Percentiles rank a stretch among this genome's conserved stretches.
phyloP scores from a whole-genome alignment of 1,140 invertebrate species.

The Mamestra configurata region DNA sequence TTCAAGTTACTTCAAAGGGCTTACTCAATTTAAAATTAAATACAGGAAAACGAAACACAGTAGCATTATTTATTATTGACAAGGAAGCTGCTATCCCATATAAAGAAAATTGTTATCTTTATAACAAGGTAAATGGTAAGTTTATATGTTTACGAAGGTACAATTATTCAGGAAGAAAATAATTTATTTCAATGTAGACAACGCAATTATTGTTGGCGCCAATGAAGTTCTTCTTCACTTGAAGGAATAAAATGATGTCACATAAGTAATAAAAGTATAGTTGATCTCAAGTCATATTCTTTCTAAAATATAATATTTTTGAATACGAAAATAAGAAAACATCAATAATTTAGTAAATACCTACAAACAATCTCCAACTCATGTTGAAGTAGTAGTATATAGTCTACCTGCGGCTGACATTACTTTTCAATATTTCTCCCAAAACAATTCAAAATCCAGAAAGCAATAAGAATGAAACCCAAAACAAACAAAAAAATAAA shows the following conservation, averaged over 20 bases:
- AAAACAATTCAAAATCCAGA: not conserved
- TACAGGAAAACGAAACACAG: slow-evolving; percentile 27
- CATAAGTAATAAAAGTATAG: not conserved
- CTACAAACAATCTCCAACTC: no score
- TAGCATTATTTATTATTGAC: slow-evolving; percentile 34
- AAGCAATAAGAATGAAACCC: not conserved
- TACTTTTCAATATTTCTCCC: not conserved
- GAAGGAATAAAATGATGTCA: slow-evolving; percentile 1
- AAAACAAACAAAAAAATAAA: not conserved
- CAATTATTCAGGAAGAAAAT: slow-evolving; percentile 33
- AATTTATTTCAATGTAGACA: slow-evolving; percentile 34
- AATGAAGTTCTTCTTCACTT: slow-evolving; percentile 1
- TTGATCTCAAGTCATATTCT: not conserved
- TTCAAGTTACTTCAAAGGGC: not conserved
- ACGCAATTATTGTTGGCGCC: slow-evolving; percentile 17
- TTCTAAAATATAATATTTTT: no score
- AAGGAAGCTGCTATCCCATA: slow-evolving; percentile 27
- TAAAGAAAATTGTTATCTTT: slow-evolving; percentile 28
- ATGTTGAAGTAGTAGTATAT: no score
- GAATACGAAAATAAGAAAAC: no score
- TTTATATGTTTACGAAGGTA: slow-evolving; percentile 41
- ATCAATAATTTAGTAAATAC: no score
- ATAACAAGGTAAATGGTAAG: slow-evolving; percentile 35
- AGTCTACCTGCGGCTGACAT: not conserved
- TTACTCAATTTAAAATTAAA: slow-evolving; percentile 26